Conservation (phyloP, 2,888 invertebrate species). For the Amblyjoppa fuscipennis region DNA sequence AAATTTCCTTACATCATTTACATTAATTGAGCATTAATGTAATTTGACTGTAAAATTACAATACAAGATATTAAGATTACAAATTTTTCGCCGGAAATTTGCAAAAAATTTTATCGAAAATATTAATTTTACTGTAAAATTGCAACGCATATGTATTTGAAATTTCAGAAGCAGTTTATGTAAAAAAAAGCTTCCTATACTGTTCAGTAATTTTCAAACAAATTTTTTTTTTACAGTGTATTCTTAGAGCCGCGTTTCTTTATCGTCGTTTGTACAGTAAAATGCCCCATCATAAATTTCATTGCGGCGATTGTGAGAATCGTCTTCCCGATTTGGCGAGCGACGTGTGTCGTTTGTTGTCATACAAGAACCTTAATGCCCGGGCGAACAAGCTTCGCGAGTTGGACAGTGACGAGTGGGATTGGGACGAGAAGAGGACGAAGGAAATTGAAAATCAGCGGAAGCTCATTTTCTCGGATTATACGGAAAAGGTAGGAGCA, state of each 20-base stretch:
- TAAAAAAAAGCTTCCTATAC: too few species aligned
- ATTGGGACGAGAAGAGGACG: constrained; percentile 61
- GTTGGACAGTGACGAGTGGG: constrained; percentile 59
- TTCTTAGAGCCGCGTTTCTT: neutral
- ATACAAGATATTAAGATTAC: too few species aligned
- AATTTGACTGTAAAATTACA: too few species aligned
- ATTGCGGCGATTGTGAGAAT: constrained; percentile 75
- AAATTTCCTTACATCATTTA: too few species aligned
- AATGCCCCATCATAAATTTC: constrained; percentile 78
- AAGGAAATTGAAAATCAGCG: constrained; percentile 63
- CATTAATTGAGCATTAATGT: too few species aligned
- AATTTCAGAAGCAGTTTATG: too few species aligned
- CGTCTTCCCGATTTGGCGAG: constrained; percentile 77
- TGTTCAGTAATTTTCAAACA: too few species aligned
- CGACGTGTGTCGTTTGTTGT: constrained; percentile 78
- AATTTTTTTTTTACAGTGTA: too few species aligned
- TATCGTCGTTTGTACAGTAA: constrained; percentile 14
- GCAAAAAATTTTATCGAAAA: too few species aligned
- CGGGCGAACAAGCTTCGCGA: constrained; percentile 63
- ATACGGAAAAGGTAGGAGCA: constrained; percentile 58
- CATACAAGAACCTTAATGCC: constrained; percentile 77
- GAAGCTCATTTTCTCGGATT: constrained; percentile 57
- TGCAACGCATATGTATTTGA: too few species aligned
- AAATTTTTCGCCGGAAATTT: too few species aligned
- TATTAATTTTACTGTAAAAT: too few species aligned